These are phyloP conservation scores for Eucera pruinosa DNA, from an alignment of 2,888 invertebrate species.

Conservation along the genomic window DNA sequence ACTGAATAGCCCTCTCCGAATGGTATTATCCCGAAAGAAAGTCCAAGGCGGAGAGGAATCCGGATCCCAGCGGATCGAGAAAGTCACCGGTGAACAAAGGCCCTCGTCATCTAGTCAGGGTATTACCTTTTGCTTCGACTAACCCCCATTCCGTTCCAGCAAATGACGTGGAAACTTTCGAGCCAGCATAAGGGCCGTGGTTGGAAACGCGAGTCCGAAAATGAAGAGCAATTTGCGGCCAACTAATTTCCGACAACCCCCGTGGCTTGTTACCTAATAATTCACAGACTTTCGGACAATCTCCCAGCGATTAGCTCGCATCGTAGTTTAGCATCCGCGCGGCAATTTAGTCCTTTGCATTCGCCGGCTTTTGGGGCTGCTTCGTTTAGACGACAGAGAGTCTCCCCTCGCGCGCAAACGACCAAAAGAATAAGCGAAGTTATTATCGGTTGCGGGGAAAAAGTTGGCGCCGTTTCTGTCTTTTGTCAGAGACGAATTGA, in stretches of 20 bases:
- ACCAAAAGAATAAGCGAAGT: too few relatives aligned
- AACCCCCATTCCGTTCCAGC: slow-evolving; percentile 19
- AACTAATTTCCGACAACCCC: slow-evolving; percentile 14
- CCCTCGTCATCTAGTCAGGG: slow-evolving; percentile 17
- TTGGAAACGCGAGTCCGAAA: slow-evolving; percentile 13
- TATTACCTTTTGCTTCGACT: slow-evolving; percentile 32
- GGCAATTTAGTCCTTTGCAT: too few relatives aligned
- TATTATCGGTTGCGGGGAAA: too few relatives aligned
- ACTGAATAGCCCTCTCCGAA: slow-evolving; percentile 20
- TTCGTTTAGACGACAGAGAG: too few relatives aligned
- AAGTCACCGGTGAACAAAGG: slow-evolving; percentile 54
- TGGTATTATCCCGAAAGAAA: slow-evolving; percentile 21
- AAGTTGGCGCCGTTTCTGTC: too few relatives aligned
- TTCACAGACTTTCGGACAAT: background rate
- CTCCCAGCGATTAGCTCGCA: too few relatives aligned
- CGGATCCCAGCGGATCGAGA: slow-evolving; percentile 30
- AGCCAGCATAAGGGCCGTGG: background rate
- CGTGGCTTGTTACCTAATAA: slow-evolving; percentile 26
- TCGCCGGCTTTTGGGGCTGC: too few relatives aligned
- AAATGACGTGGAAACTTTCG: slow-evolving; percentile 54
- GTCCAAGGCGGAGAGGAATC: slow-evolving; percentile 34
- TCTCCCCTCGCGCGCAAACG: too few relatives aligned
- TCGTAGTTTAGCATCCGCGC: too few relatives aligned
- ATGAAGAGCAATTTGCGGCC: slow-evolving; percentile 38
- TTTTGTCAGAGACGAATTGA: too few relatives aligned